phyloP scores from a whole-genome alignment of 2,113 vertebrate species.

The Drymodes brunneopygia region DNA sequence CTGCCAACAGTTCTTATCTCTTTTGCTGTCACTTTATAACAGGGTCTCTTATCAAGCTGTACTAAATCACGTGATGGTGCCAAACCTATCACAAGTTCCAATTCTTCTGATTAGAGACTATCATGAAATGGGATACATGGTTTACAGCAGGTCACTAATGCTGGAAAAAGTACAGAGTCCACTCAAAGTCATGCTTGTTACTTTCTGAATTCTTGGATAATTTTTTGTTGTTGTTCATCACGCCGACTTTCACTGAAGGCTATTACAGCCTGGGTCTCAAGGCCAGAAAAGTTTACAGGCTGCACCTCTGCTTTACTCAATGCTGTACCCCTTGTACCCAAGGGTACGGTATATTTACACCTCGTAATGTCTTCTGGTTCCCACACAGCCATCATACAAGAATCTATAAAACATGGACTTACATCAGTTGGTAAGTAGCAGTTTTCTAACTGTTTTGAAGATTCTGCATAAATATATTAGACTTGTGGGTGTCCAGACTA shows the following conservation, averaged over 20 bases:
- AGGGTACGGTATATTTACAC: conserved; percentile 47
- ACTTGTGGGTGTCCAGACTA: neutral
- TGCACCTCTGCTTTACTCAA: conserved; percentile 60
- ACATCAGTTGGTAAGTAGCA: conserved; percentile 73
- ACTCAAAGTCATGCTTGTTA: conserved; percentile 66
- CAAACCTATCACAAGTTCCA: conserved; percentile 74
- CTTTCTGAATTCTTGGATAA: conserved; percentile 72
- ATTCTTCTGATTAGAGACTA: conserved; percentile 77
- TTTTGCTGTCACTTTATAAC: conserved; percentile 94
- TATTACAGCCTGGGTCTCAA: conserved; percentile 52
- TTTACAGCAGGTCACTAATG: conserved; percentile 78
- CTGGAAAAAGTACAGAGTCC: conserved; percentile 78
- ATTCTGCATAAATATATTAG: neutral
- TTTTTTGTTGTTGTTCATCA: conserved; percentile 62
- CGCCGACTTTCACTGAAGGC: conserved; percentile 71
- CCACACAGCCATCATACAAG: conserved; percentile 60
- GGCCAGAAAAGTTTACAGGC: conserved; percentile 67
- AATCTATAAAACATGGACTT: conserved; percentile 70
- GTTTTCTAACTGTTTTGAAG: conserved; percentile 35
- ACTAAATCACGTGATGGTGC: conserved; percentile 62
- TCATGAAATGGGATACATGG: conserved; percentile 74
- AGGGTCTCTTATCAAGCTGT: conserved; percentile 80
- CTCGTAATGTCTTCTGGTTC: conserved; percentile 75
- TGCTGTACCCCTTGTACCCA: conserved; percentile 64
- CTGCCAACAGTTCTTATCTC: conserved; percentile 90